These are phyloP conservation scores for Chromobotia macracanthus DNA, from an alignment of 2,797 vertebrate genomes.

Conservation along the genomic window DNA sequence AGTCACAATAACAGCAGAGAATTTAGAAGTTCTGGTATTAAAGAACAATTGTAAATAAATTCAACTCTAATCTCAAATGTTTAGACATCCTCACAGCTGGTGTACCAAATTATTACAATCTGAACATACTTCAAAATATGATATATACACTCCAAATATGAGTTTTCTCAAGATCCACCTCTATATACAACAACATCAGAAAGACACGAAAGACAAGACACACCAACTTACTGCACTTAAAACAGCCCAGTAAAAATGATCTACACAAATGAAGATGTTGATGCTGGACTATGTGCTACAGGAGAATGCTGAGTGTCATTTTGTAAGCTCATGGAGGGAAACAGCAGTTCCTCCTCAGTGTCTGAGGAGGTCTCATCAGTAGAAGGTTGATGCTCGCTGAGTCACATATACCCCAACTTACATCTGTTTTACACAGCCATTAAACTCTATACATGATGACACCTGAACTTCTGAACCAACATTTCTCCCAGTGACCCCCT, in stretches of 20 bases:
- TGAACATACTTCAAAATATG: background rate
- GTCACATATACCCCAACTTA: background rate
- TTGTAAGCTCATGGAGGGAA: too few relatives aligned
- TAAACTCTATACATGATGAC: constrained; percentile 14
- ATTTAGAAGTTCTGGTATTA: background rate
- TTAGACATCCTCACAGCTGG: background rate
- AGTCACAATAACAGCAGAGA: too few relatives aligned
- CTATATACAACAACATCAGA: too few relatives aligned
- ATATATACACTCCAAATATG: too few relatives aligned
- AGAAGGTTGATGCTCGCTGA: background rate
- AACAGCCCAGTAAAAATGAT: too few relatives aligned
- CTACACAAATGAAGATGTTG: too few relatives aligned
- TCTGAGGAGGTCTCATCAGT: background rate
- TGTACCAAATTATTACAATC: background rate
- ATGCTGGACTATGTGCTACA: too few relatives aligned
- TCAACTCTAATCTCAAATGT: background rate
- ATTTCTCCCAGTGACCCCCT: background rate
- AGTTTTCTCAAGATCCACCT: too few relatives aligned
- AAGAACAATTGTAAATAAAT: background rate
- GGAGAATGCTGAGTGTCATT: too few relatives aligned
- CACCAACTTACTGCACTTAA: too few relatives aligned
- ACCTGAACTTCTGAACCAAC: constrained; percentile 34
- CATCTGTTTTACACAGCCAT: background rate
- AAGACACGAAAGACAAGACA: too few relatives aligned
- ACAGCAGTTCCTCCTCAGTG: too few relatives aligned